phyloP scores from a whole-genome alignment of 2,113 vertebrate species.

The Odocoileus hemionus region DNA sequence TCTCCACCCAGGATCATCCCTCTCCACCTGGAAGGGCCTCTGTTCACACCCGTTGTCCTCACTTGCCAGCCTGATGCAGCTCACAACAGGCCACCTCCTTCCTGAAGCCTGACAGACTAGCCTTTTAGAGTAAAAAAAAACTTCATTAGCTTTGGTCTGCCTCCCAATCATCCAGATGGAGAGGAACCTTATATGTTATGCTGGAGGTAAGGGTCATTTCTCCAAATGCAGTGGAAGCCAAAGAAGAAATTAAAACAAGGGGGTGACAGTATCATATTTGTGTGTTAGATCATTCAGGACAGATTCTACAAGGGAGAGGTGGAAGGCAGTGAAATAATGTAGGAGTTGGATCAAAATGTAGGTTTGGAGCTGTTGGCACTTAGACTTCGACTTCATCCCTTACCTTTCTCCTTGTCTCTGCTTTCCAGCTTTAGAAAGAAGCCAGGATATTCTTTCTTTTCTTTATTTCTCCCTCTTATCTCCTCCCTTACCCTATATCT shows the following conservation, averaged over 20 bases:
- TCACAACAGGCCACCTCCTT: fast-evolving
- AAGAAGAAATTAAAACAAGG: neutral
- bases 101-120: neutral
- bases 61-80: neutral
- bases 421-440: neutral
- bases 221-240: neutral
- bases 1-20: neutral
- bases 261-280: fast-evolving
- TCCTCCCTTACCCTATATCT: neutral
- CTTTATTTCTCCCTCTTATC: too few relatives aligned
- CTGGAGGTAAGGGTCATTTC: neutral
- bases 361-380: neutral
- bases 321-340: neutral
- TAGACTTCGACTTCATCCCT: neutral
- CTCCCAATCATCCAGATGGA: neutral
- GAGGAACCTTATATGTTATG: neutral
- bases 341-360: neutral
- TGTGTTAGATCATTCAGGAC: neutral
- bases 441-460: too few relatives aligned
- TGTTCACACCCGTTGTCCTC: fast-evolving
- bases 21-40: neutral
- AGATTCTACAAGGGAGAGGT: neutral
- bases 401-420: neutral
- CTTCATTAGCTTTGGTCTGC: neutral
- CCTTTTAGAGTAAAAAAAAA: neutral